Base-by-base conservation (phyloP, 2,113 vertebrate genomes). In the Bettongia penicillata region DNA sequence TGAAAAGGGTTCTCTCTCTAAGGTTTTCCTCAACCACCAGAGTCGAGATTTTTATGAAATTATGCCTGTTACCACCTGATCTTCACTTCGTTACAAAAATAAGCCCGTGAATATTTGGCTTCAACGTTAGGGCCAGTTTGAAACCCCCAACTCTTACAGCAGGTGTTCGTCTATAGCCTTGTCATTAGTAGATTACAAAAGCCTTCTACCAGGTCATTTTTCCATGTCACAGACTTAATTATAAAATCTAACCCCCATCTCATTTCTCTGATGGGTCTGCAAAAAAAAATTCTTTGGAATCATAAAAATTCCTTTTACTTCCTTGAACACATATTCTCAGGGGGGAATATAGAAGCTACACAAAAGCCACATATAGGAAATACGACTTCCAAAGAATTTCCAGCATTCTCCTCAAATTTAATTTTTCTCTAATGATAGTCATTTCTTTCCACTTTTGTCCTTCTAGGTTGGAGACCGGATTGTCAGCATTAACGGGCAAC, bases 391-490 rank as follows among this genome's bases (percentile, higher is more conserved):
- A 2, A 98, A 97, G 98, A 98, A 98, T 98, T 98, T 96, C 97
- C 96, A 98, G 97, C 97, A 93, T 97, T 98, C 98, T 98, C 97
- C 98, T 98, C 98, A 97, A 98, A 98, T 98, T 98, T 97, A 98
- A 98, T 98, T 98, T 98, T 98, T 97, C 95, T 92, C 68, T 98
- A 98, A 98, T 98, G 97, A 97, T 97, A 94, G 97, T 98, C 98
- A 98, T 98, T 98, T 98, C 98, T 98, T 96, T 91, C 97, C 97
- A 25, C 97, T 96, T 96, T 98, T 98, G 95, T 98, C 84, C 97
- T 97, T 98, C 91, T 92, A 99, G 99, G 99, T 99, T 96, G 99
- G 99, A 53, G 99, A 99, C 98, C 99, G 99, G 97, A 99, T 99
- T 97, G 99, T 99, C 98, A 99, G 99, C 98, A 99, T 99, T 95